Base-by-base conservation (phyloP, 2,888 invertebrate genomes). In the Trachelus troglodyta region DNA sequence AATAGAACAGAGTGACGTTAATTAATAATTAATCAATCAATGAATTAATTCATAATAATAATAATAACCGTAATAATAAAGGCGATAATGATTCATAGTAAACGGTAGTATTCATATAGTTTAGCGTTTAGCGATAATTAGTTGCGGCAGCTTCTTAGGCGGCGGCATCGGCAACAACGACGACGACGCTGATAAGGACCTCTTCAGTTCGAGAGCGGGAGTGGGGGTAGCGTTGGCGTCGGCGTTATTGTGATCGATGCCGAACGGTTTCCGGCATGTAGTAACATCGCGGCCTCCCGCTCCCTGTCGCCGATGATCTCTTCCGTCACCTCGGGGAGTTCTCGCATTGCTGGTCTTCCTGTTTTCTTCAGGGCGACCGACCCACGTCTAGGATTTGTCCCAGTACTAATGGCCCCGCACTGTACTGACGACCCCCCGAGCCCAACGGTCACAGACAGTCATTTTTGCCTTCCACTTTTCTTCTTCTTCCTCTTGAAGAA, bases 401-500 rank as follows among this genome's bases (percentile, higher is more conserved):
- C 88, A 80, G 88, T 89, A 87, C 89, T 90, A 81, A 87, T 87
- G 85, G 84, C 88, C 85, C 85, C 88, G 85, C 89, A 90, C 89
- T 90, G 90, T 86, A 89, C 87, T 80, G 87, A 86, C 82, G 83
- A 81, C 92, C 94, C 94, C 89, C 94, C 94, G 91, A 93, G 94
- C 92, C 94, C 94, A 92, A 94, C 93, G 89, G 94, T 93, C 92
- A 94, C 93, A 90, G 94, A 95, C 95, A 96, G 96, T 97, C 96
- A 97, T 95, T 97, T 97, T 93, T 96, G 96, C 91, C 96, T 95
- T 85, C 95, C 95, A 92, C 96, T 96, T 95, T 98, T 98, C 96
- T 98, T 98, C 97, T 98, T 98, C 97, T 98, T 98, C 93, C 98
- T 96, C 93, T 98, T 98, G 95, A 98, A 98, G 95, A 98, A 99